Base-by-base conservation (phyloP, 2,797 vertebrate genomes). In the Acanthurus leucopareius region DNA sequence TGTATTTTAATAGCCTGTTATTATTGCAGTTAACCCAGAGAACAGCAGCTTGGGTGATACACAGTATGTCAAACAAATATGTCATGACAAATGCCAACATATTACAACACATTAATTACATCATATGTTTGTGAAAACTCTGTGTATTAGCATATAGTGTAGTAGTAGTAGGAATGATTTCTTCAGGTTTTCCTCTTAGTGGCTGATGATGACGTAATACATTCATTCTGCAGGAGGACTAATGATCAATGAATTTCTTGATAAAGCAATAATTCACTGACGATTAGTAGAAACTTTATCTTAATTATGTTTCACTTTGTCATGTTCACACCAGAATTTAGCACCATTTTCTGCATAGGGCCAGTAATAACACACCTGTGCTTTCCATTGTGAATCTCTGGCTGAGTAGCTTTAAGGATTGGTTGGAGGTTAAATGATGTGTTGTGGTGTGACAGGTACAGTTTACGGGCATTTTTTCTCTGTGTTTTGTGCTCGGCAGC, bases 401-500 rank as follows among this genome's bases (percentile, higher is more conserved):
- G 15, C 15, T 44, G 4, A 22, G 71, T 22, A 57, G 56, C 57
- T 60, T 52, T 57, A 5, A 38, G 45, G 32, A n/a, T 22, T 25
- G 10, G 51, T 19, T 71, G 15, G 38, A 42, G 54, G 72, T 60
- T 5, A 58, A 73, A 44, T 63, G 49, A 62, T 20, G 4, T 48
- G 53, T n/a, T 48, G 6, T 45, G n/a, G 72, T 0, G 10, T 40
- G 69, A 79, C 69, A 73, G 73, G 49, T 86, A 57, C 52, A 78
- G 48, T 79, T 80, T 28, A 17, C 65, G 48, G 16, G 11, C 4
- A 38, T 54, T 52, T 53, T 61, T 54, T 38, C 7, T 47, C 38
- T 45, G 7, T 20, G 58, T 77, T 84, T 67, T 61, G 45, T 60
- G 1, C 48, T 82, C 47, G 16, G 48, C 32, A 32, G 42, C 83